Evolutionary conservation across 2,113 vertebrate genomes (phyloP).

Genomic region (Plecotus auritus): DNA sequence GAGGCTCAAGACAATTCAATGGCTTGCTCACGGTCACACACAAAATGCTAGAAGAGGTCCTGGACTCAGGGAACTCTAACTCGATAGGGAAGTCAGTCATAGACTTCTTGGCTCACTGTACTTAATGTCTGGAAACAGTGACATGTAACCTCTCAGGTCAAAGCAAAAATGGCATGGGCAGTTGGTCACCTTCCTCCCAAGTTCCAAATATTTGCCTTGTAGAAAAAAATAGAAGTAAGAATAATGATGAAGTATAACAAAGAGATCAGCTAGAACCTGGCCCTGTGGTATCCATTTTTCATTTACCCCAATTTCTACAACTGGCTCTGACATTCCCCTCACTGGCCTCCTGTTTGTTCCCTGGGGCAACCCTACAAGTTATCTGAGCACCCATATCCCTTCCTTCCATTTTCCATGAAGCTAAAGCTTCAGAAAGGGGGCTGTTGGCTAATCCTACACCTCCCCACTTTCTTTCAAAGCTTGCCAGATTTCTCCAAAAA

Average conservation of each 20-base stretch:
- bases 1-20: not conserved
- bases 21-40: not conserved
- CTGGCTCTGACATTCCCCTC: not conserved
- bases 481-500: not conserved
- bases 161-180: not conserved
- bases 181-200: not conserved
- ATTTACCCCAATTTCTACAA: not conserved
- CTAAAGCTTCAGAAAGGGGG: not conserved
- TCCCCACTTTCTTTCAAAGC: not conserved
- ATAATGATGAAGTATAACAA: not conserved
- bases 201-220: not conserved
- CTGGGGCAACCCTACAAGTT: not conserved
- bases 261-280: not conserved
- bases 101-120: not conserved
- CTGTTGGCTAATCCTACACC: not conserved
- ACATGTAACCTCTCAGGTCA: not conserved
- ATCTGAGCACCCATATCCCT: not conserved
- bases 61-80: not conserved
- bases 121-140: not conserved
- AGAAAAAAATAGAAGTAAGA: not conserved
- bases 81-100: not conserved
- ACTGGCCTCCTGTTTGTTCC: not conserved
- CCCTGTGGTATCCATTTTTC: not conserved
- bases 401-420: not conserved
- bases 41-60: not conserved